These are phyloP conservation scores for Discoglossus pictus DNA, from an alignment of 2,797 vertebrate species.

Conservation along the genomic window DNA sequence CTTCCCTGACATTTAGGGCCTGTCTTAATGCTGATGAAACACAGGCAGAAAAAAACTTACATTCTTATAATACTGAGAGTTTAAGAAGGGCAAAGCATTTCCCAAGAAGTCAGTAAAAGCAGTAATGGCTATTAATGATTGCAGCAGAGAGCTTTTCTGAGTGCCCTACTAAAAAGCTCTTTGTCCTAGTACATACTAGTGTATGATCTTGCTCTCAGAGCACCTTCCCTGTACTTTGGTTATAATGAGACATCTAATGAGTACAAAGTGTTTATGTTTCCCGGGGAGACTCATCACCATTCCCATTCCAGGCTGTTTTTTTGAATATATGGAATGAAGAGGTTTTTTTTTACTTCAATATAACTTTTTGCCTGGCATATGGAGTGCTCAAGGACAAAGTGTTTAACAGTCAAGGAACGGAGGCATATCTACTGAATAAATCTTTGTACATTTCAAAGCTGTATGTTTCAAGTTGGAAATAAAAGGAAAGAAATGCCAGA, in stretches of 20 bases:
- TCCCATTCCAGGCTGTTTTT: constrained; percentile 69
- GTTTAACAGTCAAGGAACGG: constrained; percentile 17
- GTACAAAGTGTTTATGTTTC: constrained; percentile 71
- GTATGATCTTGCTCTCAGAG: constrained; percentile 70
- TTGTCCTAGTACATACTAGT: constrained; percentile 73
- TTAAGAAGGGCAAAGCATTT: constrained; percentile 68
- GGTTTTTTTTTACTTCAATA: constrained; percentile 55
- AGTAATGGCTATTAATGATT: constrained; percentile 68
- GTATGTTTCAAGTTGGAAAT: not conserved
- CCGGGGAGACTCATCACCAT: constrained; percentile 73
- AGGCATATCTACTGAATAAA: constrained; percentile 34
- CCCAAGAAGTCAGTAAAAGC: constrained; percentile 70
- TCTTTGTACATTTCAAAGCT: constrained; percentile 36
- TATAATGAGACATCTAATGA: constrained; percentile 79
- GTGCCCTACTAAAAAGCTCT: constrained; percentile 72
- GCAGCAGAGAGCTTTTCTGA: constrained; percentile 67
- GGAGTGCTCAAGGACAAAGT: constrained; percentile 50
- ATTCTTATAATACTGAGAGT: constrained; percentile 60
- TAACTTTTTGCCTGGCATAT: constrained; percentile 57
- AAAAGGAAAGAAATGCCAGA: constrained; percentile 25
- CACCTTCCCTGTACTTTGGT: constrained; percentile 73
- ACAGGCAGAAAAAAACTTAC: constrained; percentile 50
- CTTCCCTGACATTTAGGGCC: constrained; percentile 43
- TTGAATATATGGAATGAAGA: constrained; percentile 61
- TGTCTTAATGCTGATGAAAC: constrained; percentile 50